phyloP scores from a whole-genome alignment of 2,797 vertebrate genomes.

The Pseudomugil tenellus region DNA sequence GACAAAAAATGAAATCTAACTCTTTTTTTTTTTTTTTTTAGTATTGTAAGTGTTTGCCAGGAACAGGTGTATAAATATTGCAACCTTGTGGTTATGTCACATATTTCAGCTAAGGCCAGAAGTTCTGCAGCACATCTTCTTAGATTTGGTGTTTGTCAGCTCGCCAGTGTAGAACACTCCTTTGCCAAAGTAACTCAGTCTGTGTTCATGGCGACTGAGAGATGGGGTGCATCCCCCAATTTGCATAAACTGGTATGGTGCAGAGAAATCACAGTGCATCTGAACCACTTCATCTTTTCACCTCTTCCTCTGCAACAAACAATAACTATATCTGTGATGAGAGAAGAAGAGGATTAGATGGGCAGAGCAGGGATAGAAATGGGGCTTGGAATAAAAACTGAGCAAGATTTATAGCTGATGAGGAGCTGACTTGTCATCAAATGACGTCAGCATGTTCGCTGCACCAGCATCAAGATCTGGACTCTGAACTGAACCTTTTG shows the following conservation, averaged over 20 bases:
- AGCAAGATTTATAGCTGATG: constrained; percentile 18
- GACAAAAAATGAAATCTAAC: too few relatives aligned
- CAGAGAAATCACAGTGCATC: constrained; percentile 7
- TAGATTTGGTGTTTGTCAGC: neutral
- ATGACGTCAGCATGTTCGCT: constrained; percentile 13
- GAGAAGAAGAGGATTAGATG: constrained; percentile 48
- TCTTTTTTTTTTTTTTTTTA: too few relatives aligned
- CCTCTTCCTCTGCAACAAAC: constrained; percentile 12
- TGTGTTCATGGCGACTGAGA: neutral
- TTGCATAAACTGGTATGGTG: neutral
- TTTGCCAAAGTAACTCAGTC: constrained; percentile 28
- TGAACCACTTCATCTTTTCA: constrained; percentile 28
- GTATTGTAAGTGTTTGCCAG: too few relatives aligned
- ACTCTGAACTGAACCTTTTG: constrained; percentile 19
- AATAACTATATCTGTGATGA: constrained; percentile 43
- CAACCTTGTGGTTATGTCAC: too few relatives aligned
- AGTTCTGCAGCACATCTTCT: neutral
- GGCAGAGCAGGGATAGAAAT: constrained; percentile 29
- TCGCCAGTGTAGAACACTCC: constrained; percentile 17
- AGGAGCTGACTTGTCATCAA: constrained; percentile 19
- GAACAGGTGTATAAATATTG: too few relatives aligned
- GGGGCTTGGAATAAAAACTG: neutral
- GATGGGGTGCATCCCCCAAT: neutral
- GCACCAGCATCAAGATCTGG: constrained; percentile 12
- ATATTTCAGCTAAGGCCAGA: too few relatives aligned